A percentile compares a stretch with the other conserved stretches of the same genome.
phyloP scores from a whole-genome alignment of 2,797 vertebrate genomes.

The Arnoldichthys spilopterus region DNA sequence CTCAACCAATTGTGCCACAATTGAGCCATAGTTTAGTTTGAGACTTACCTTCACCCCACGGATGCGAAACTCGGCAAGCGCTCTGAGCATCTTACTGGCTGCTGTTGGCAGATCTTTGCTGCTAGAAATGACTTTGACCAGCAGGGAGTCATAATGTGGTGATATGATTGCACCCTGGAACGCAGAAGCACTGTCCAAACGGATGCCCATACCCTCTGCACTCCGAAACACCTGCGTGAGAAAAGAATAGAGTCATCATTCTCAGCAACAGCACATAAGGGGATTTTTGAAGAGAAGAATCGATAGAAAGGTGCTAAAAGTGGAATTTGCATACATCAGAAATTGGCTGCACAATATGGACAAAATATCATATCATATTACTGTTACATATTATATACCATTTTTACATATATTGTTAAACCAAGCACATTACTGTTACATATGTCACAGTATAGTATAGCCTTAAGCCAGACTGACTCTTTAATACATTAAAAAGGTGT shows the following conservation, averaged over 20 bases:
- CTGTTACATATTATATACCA: too few species aligned
- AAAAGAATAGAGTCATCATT: neutral
- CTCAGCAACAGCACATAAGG: conserved; percentile 13
- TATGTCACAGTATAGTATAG: too few species aligned
- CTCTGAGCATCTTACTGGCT: conserved; percentile 91
- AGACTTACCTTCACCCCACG: conserved; percentile 90
- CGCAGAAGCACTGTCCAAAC: conserved; percentile 87
- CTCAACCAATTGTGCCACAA: too few species aligned
- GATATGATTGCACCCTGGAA: conserved; percentile 94
- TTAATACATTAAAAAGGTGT: neutral
- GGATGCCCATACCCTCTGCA: conserved; percentile 4
- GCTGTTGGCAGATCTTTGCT: conserved; percentile 89
- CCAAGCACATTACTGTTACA: too few species aligned
- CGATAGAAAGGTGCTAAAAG: too few species aligned
- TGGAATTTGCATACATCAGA: too few species aligned
- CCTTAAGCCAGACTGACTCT: too few species aligned
- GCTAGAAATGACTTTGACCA: conserved; percentile 96
- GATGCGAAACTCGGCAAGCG: conserved; percentile 91
- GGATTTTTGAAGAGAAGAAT: too few species aligned
- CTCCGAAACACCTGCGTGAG: conserved; percentile 78
- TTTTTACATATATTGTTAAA: too few species aligned
- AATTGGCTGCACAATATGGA: neutral
- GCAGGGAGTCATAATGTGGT: conserved; percentile 92
- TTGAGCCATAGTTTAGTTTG: neutral
- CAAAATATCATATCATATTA: too few species aligned